These are phyloP conservation scores for Clavelina lepadiformis DNA, from an alignment of 23 tunicate species.

Conservation along the genomic window DNA sequence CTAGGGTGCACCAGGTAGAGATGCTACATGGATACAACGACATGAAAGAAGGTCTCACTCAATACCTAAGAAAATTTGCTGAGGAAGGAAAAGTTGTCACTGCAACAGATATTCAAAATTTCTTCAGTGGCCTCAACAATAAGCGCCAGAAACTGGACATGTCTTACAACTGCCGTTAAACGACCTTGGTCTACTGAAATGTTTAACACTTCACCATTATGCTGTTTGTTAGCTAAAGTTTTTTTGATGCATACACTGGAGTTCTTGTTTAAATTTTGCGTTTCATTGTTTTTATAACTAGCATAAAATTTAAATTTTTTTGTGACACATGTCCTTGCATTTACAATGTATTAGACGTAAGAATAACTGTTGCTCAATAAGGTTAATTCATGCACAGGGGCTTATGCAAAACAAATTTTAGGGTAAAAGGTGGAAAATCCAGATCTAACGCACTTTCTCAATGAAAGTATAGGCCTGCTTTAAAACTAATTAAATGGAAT, in stretches of 20 bases:
- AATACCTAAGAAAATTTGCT: constrained; percentile 52
- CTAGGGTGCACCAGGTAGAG: constrained; percentile 51
- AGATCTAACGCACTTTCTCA: too few species aligned
- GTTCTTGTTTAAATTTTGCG: background rate
- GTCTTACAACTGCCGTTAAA: constrained; percentile 37
- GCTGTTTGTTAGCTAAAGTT: background rate
- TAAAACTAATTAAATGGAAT: too few species aligned
- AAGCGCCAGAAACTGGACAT: constrained; percentile 32
- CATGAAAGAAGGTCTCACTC: constrained; percentile 43
- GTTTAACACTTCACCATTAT: background rate
- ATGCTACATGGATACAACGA: constrained; percentile 71
- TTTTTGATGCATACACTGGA: background rate
- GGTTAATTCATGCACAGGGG: too few species aligned
- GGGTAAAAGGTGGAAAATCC: too few species aligned
- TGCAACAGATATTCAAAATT: constrained; percentile 42
- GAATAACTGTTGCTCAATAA: too few species aligned
- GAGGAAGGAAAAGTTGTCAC: constrained; percentile 76
- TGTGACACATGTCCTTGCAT: too few species aligned
- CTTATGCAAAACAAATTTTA: too few species aligned
- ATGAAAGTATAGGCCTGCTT: too few species aligned
- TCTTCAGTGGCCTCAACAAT: constrained; percentile 25
- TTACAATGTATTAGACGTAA: too few species aligned
- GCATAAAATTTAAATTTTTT: too few species aligned
- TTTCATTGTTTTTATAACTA: background rate
- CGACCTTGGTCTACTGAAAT: background rate